These are phyloP conservation scores for Tretioscincus oriximinensis DNA, from an alignment of 2,113 vertebrate genomes.

Conservation along the genomic window DNA sequence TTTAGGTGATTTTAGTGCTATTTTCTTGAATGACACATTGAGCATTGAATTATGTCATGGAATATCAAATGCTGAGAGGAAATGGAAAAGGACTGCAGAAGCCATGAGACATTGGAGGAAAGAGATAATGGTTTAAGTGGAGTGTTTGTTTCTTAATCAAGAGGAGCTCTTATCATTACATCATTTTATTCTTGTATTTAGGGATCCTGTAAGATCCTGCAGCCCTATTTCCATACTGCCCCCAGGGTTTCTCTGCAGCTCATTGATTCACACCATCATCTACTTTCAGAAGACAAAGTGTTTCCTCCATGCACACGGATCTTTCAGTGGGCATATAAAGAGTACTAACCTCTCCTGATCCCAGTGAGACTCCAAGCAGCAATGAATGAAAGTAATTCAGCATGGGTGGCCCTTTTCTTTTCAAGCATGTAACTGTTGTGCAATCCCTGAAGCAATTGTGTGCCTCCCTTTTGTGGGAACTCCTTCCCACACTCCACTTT, in stretches of 20 bases:
- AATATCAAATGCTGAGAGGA: too few species aligned
- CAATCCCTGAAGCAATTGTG: neutral
- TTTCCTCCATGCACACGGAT: too few species aligned
- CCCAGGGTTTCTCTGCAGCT: too few species aligned
- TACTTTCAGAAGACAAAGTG: too few species aligned
- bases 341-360: neutral
- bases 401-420: neutral
- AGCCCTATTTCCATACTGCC: too few species aligned
- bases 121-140: neutral
- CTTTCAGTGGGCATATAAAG: neutral
- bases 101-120: too few species aligned
- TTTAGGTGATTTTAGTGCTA: neutral
- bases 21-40: too few species aligned
- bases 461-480: neutral
- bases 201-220: too few species aligned
- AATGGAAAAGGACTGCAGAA: too few species aligned
- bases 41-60: too few species aligned
- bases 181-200: neutral
- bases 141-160: neutral
- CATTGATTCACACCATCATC: too few species aligned
- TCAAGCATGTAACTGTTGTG: neutral
- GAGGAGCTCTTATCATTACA: neutral
- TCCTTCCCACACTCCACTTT: conserved; percentile 6
- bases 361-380: neutral
- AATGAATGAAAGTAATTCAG: neutral